phyloP scores from a whole-genome alignment of 2,113 vertebrate species.

The Egretta garzetta region DNA sequence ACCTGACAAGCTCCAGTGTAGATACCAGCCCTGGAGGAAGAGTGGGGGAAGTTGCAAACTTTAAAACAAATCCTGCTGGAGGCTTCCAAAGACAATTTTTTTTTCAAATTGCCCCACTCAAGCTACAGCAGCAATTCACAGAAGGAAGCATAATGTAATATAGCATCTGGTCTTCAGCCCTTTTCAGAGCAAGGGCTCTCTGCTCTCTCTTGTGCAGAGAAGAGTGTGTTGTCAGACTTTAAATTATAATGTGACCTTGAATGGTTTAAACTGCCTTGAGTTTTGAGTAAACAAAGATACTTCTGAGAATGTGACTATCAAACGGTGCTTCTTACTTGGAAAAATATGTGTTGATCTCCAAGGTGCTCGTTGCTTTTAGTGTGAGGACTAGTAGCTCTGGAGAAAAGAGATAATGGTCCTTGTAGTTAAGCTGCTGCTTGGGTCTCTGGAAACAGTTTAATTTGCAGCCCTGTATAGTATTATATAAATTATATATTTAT shows the following conservation, averaged over 20 bases:
- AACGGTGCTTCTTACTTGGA: neutral
- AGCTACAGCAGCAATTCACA: fast-evolving
- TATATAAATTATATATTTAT: too few species aligned
- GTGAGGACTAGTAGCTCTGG: neutral
- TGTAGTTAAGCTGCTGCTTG: neutral
- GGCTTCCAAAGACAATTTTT: neutral
- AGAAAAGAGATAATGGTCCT: neutral
- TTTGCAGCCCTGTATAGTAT: neutral
- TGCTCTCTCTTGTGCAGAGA: neutral
- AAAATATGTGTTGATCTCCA: neutral
- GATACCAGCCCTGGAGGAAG: neutral
- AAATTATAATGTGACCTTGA: neutral
- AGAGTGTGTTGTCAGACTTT: neutral
- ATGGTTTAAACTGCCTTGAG: neutral
- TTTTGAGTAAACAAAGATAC: neutral
- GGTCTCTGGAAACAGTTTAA: neutral
- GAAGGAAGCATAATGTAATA: neutral
- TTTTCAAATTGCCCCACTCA: neutral
- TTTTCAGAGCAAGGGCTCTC: neutral
- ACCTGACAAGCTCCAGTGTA: neutral
- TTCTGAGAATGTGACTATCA: neutral
- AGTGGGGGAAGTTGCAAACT: fast-evolving
- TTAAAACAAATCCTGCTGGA: neutral
- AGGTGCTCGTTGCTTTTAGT: neutral
- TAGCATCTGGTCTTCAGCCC: neutral